phyloP scores from a whole-genome alignment of 2,797 vertebrate genomes.

The Rhyacichthys aspro region DNA sequence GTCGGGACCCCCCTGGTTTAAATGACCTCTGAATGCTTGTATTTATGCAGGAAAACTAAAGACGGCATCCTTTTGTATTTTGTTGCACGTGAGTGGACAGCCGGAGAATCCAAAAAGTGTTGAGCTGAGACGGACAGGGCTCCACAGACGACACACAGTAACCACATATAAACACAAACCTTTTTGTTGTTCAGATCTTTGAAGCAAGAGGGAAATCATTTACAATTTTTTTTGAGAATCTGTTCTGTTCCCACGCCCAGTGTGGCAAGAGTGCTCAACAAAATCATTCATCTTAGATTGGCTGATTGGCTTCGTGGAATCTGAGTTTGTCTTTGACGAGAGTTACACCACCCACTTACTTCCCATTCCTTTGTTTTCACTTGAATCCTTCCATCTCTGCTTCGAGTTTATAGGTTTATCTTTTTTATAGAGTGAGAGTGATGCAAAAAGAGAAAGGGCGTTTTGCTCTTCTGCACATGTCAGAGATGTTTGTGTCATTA shows the following conservation, averaged over 20 bases:
- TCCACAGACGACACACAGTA: slow-evolving; percentile 50
- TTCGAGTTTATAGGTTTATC: slow-evolving; percentile 50
- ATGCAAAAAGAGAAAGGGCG: slow-evolving; percentile 36
- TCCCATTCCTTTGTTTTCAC: slow-evolving; percentile 25
- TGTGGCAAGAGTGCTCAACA: slow-evolving; percentile 73
- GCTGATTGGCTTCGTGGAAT: slow-evolving; percentile 77
- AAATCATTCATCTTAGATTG: slow-evolving; percentile 79
- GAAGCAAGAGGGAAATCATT: slow-evolving; percentile 76
- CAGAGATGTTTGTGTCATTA: slow-evolving; percentile 61
- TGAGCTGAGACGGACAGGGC: slow-evolving; percentile 46
- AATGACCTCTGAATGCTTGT: slow-evolving; percentile 64
- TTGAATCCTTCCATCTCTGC: slow-evolving; percentile 19
- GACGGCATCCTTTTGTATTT: slow-evolving; percentile 50
- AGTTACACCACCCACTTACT: slow-evolving; percentile 52
- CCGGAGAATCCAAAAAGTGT: slow-evolving; percentile 41
- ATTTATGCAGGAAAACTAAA: slow-evolving; percentile 63
- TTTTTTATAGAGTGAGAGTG: slow-evolving; percentile 63
- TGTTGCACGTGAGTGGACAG: slow-evolving; percentile 33
- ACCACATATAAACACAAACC: slow-evolving; percentile 70
- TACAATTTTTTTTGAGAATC: slow-evolving; percentile 74
- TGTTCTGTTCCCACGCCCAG: slow-evolving; percentile 78
- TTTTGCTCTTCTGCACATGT: slow-evolving; percentile 34
- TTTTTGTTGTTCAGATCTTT: slow-evolving; percentile 69
- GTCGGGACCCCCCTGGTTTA: slow-evolving; percentile 54
- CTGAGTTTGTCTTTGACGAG: slow-evolving; percentile 61